Percentiles rank a stretch among this genome's conserved stretches.
Evolutionary conservation across 2,888 invertebrate species (phyloP).

Genomic region (Hipparchia semele): DNA sequence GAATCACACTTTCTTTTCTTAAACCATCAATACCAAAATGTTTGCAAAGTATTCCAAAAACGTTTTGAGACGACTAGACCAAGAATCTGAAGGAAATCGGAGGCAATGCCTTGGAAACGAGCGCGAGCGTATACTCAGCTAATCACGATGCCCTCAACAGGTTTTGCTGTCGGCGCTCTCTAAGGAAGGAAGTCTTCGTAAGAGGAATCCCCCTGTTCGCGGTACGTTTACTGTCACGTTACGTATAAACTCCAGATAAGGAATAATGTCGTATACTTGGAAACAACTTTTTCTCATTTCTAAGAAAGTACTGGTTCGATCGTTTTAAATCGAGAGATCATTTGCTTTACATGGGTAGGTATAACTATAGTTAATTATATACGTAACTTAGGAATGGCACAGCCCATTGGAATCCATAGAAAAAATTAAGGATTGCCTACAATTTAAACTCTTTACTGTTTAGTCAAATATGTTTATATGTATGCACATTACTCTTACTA

Average conservation of each 20-base stretch:
- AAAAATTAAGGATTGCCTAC: no score
- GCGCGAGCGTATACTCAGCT: neutral
- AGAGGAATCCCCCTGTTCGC: neutral
- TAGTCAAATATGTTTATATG: no score
- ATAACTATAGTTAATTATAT: no score
- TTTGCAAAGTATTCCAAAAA: neutral
- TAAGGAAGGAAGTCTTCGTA: neutral
- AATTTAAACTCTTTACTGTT: no score
- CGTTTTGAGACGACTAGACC: neutral
- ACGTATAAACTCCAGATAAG: slow-evolving; percentile 8
- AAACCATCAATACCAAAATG: neutral
- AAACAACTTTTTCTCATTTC: slow-evolving; percentile 5
- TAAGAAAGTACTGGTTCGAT: neutral
- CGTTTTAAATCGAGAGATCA: neutral
- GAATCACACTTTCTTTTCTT: no score
- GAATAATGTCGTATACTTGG: neutral
- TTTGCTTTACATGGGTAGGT: no score
- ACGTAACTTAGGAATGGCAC: neutral
- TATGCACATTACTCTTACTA: no score
- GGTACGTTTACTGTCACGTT: neutral
- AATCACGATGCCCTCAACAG: slow-evolving; percentile 8
- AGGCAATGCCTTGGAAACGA: neutral
- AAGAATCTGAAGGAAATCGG: neutral
- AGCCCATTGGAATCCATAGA: no score
- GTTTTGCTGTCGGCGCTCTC: neutral